These are phyloP conservation scores for Nyctibius grandis DNA, from an alignment of 2,797 vertebrate species.

Conservation along the genomic window DNA sequence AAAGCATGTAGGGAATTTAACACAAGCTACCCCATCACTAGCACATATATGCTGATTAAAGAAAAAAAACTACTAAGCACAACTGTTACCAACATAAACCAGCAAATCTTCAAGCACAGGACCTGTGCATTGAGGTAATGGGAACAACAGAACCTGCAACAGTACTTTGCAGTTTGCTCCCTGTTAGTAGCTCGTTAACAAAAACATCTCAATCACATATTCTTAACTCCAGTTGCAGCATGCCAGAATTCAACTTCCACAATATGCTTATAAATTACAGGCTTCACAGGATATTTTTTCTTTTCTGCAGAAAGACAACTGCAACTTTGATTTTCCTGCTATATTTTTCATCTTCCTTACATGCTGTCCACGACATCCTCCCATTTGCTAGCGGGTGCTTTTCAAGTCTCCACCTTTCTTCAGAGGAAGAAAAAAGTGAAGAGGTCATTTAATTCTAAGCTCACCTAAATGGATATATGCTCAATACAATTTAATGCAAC, in stretches of 20 bases:
- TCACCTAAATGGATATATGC: neutral
- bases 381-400: neutral
- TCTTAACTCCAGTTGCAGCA: neutral
- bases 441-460: neutral
- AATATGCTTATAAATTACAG: neutral
- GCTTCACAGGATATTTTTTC: neutral
- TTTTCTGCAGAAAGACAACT: neutral
- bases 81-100: neutral
- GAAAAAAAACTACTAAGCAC: neutral
- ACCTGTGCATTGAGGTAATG: neutral
- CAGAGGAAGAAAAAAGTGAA: neutral
- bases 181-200: neutral
- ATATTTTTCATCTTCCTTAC: neutral
- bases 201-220: neutral
- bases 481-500: conserved; percentile 13
- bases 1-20: neutral
- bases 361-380: neutral
- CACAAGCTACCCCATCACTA: neutral
- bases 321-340: neutral
- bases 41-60: neutral
- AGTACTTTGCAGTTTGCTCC: neutral
- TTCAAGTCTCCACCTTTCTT: neutral
- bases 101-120: neutral
- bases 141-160: neutral
- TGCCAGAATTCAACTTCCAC: neutral